These are phyloP conservation scores for Microtus richardsoni DNA, from an alignment of 2,113 vertebrate species.

Conservation along the genomic window DNA sequence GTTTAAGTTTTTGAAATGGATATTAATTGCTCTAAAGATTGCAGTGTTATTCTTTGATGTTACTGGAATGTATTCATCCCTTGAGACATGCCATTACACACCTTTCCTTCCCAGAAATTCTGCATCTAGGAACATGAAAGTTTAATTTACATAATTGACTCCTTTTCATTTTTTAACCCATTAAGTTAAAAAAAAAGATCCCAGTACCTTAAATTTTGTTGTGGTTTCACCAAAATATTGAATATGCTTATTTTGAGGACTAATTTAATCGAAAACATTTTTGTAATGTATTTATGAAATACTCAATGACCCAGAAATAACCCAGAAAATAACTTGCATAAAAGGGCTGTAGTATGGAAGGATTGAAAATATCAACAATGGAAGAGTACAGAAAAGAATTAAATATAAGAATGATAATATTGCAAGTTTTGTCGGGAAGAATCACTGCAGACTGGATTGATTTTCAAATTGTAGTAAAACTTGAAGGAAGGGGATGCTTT, in stretches of 20 bases:
- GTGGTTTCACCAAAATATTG: conserved; percentile 51
- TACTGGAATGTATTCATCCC: conserved; percentile 78
- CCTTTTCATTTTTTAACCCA: conserved; percentile 22
- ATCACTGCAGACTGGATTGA: not conserved
- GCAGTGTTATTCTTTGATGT: conserved; percentile 81
- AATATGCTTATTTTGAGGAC: conserved; percentile 57
- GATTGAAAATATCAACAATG: not conserved
- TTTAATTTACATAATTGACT: conserved; percentile 74
- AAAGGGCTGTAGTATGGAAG: not conserved
- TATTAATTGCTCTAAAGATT: conserved; percentile 81
- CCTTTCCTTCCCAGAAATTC: conserved; percentile 77
- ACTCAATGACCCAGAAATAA: not conserved
- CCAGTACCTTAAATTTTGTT: not conserved
- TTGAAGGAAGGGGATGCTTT: not conserved
- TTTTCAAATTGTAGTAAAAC: not conserved
- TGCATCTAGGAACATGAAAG: conserved; percentile 64
- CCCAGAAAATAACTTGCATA: conserved; percentile 23
- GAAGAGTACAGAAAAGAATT: not conserved
- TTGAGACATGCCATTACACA: conserved; percentile 78
- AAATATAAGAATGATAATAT: not conserved
- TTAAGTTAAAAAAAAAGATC: conserved; percentile 52
- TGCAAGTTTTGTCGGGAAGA: not conserved
- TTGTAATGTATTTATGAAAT: conserved; percentile 9
- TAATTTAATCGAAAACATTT: conserved; percentile 48
- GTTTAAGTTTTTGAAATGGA: conserved; percentile 75